A percentile compares a stretch with the other conserved stretches of the same genome.
phyloP scores from a whole-genome alignment of 2,888 invertebrate species.

The Trypoxylon attenuatum region DNA sequence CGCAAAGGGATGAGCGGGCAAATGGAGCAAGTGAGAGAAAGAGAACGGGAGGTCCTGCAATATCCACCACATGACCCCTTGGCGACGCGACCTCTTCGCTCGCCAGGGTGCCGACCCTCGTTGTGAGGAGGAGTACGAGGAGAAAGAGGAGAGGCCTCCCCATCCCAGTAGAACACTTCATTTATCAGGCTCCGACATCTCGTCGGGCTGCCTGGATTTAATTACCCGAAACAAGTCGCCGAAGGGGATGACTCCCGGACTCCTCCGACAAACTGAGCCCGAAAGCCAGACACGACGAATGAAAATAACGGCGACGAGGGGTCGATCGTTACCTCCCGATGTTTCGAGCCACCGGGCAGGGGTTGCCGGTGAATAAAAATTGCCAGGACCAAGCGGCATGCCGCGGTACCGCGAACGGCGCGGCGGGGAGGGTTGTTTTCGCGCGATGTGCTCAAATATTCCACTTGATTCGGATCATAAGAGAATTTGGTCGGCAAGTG shows the following conservation, averaged over 20 bases:
- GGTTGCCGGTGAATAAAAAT: too few species aligned
- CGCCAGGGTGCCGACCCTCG: slow-evolving; percentile 36
- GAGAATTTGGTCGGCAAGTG: slow-evolving; percentile 1
- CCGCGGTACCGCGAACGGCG: too few species aligned
- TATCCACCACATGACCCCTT: slow-evolving; percentile 55
- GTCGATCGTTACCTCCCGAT: slow-evolving; percentile 13
- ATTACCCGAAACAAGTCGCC: slow-evolving; percentile 63
- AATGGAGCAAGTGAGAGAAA: too few species aligned
- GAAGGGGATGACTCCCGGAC: slow-evolving; percentile 47
- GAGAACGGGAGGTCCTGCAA: slow-evolving; percentile 54
- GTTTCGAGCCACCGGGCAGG: slow-evolving; percentile 1
- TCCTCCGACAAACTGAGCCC: slow-evolving; percentile 33
- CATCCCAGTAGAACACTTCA: slow-evolving; percentile 56
- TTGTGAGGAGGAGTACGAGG: slow-evolving; percentile 39
- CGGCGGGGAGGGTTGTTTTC: too few species aligned
- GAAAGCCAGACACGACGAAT: slow-evolving; percentile 37
- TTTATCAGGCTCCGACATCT: slow-evolving; percentile 66
- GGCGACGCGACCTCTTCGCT: slow-evolving; percentile 39
- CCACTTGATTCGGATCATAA: background rate
- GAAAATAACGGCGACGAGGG: slow-evolving; percentile 33
- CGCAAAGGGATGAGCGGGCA: slow-evolving; percentile 44
- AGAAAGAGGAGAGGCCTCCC: too few species aligned
- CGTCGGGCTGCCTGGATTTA: slow-evolving; percentile 62
- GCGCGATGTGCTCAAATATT: background rate
- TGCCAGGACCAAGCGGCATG: too few species aligned